A percentile compares a stretch with the other conserved stretches of the same genome.
Conservation (phyloP, 2,888 invertebrate species). For the Drosophila falleni region DNA sequence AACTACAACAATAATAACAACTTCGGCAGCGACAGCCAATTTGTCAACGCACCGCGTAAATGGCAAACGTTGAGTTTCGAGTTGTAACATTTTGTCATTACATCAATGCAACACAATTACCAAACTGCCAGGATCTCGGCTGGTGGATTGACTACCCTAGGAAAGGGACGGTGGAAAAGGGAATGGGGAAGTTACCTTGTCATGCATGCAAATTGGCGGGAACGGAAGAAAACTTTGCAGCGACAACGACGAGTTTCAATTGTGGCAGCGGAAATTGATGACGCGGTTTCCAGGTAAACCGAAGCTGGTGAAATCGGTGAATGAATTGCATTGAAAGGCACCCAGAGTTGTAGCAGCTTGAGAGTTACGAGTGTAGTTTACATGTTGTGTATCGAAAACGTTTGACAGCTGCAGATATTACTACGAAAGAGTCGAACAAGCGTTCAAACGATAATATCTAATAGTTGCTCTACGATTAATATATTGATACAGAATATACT, state of each 20-base stretch:
- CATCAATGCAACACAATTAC: conserved; percentile 59
- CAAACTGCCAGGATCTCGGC: conserved; percentile 5
- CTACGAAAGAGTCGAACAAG: not conserved
- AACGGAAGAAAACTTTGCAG: conserved; percentile 39
- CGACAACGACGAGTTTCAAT: conserved; percentile 25
- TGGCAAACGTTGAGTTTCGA: conserved; percentile 33
- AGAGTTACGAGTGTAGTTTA: not conserved
- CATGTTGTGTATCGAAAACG: not conserved
- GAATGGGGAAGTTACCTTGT: conserved; percentile 19
- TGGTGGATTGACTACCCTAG: not conserved
- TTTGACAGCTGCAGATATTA: not conserved
- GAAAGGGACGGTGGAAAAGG: not conserved
- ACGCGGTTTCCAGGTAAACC: conserved; percentile 35
- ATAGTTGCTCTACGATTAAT: no score
- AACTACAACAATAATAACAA: conserved; percentile 9
- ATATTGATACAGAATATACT: no score
- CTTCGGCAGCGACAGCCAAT: conserved; percentile 56
- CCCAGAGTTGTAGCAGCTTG: not conserved
- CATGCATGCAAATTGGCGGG: conserved; percentile 52
- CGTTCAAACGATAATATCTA: no score
- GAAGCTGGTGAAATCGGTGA: not conserved
- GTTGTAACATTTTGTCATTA: conserved; percentile 61
- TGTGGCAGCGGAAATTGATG: conserved; percentile 56
- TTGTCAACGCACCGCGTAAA: conserved; percentile 63
- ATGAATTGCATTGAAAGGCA: not conserved